Base-by-base conservation (phyloP, 2,113 vertebrate genomes). In the Epinephelus fuscoguttatus region DNA sequence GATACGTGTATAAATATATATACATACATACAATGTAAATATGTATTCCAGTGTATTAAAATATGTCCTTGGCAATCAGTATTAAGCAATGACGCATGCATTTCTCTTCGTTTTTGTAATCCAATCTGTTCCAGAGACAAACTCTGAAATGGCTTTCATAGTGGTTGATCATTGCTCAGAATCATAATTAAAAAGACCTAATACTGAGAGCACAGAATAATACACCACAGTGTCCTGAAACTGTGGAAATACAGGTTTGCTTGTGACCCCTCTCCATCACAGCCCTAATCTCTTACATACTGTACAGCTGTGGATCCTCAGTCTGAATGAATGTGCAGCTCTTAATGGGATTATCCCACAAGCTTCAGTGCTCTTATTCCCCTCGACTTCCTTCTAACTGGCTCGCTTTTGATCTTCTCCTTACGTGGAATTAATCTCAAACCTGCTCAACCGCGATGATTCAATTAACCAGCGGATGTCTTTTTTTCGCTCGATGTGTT, bases 341-440 rank as follows among this genome's bases (percentile, higher is more conserved):
- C 89, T 66, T 94, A 94, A 94, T 93, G 90, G 91, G 94, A 94
- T 94, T 94, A 94, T 88, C 81, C 91, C 91, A 93, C 88, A 91
- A 91, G 89, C 92, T 87, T 93, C 90, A 91, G 78, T 86, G 91
- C 89, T 80, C 89, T 85, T 81, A 92, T 92, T 90, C 90, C 78
- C 80, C 74, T 64, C 47, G 78, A 93, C 91, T 77, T 93, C 87
- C 85, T 57, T 75, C 73, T 82, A 73, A 88, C 80, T 80, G 78
- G 83, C 78, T 90, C 12, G 78, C 87, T 80, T 94, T 94, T 93
- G 90, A 93, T 91, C 89, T 91, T 85, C 90, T 92, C 88, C 85
- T 91, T 93, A 92, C 77, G 78, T 84, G 70, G 91, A 91, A 94
- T 93, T 92, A 91, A 93, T 92, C 92, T 91, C 88, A 89, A 94